Evolutionary conservation across 2,797 vertebrate genomes (phyloP).

Genomic region (Alcedo atthis): DNA sequence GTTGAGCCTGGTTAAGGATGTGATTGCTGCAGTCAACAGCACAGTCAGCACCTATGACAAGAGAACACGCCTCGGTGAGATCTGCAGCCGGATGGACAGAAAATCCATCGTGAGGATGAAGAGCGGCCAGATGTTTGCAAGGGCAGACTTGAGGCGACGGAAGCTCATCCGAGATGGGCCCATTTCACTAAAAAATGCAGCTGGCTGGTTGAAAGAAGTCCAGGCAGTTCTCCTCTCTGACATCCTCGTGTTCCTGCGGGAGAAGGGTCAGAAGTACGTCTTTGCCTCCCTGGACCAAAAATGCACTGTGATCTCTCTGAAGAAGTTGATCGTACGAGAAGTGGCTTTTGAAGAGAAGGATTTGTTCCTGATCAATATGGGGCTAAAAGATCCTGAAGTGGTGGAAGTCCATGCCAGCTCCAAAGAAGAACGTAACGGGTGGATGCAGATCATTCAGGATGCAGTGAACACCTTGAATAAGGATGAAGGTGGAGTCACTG

Average conservation of each 20-base stretch:
- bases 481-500: conserved; percentile 95
- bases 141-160: conserved; percentile 90
- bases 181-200: conserved; percentile 86
- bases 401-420: conserved; percentile 92
- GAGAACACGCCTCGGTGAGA: conserved; percentile 88
- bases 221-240: conserved; percentile 94
- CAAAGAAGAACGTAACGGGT: conserved; percentile 92
- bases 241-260: conserved; percentile 93
- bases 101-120: conserved; percentile 98
- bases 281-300: conserved; percentile 96
- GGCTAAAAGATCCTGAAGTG: conserved; percentile 91
- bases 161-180: conserved; percentile 90
- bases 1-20: conserved; percentile 87
- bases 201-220: conserved; percentile 91
- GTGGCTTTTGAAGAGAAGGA: conserved; percentile 96
- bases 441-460: conserved; percentile 93
- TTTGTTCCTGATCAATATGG: conserved; percentile 94
- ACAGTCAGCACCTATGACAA: conserved; percentile 94
- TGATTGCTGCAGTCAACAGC: conserved; percentile 90
- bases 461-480: conserved; percentile 92
- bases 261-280: conserved; percentile 97
- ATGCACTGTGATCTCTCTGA: conserved; percentile 94
- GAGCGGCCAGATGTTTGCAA: conserved; percentile 94
- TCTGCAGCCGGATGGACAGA: conserved; percentile 89
- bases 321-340: conserved; percentile 95